A percentile compares a stretch with the other conserved stretches of the same genome.
These are phyloP conservation scores for Spisula solida DNA, from an alignment of 2,888 invertebrate genomes.

Conservation along the genomic window DNA sequence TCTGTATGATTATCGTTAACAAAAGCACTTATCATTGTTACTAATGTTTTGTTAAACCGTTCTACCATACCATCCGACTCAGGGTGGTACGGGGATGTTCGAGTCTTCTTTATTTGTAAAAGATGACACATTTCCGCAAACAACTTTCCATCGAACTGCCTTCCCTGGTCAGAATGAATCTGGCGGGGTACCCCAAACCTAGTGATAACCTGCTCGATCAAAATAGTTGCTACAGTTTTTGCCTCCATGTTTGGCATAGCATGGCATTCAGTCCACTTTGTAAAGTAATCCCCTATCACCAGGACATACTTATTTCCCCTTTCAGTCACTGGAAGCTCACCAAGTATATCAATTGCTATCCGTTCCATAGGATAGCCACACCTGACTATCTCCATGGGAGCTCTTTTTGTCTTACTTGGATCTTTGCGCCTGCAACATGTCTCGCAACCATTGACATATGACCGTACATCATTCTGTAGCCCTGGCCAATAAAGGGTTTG, in stretches of 20 bases:
- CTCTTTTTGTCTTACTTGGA: background rate
- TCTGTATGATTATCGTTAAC: slow-evolving; percentile 48
- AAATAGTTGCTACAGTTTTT: slow-evolving; percentile 9
- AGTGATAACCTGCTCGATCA: background rate
- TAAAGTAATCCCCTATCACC: slow-evolving; percentile 33
- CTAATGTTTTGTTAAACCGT: slow-evolving; percentile 54
- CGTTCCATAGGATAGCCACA: slow-evolving; percentile 24
- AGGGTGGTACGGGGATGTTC: background rate
- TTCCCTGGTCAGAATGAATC: slow-evolving; percentile 7
- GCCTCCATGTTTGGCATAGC: slow-evolving; percentile 32
- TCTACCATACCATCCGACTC: slow-evolving; percentile 52
- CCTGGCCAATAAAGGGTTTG: background rate
- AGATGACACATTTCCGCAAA: slow-evolving; percentile 10
- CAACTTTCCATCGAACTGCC: background rate
- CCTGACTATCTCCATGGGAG: slow-evolving; percentile 24
- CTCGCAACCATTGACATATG: background rate
- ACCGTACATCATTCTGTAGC: background rate
- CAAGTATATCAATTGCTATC: background rate
- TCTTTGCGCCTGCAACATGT: background rate
- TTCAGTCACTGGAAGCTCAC: background rate
- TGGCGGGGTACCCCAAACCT: background rate
- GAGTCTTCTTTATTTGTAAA: slow-evolving; percentile 2
- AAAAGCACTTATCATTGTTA: slow-evolving; percentile 59
- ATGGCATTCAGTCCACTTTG: slow-evolving; percentile 35
- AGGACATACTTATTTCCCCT: slow-evolving; percentile 33